Evolutionary conservation across 2,797 vertebrate species (phyloP).

Genomic region (Oryzias sinensis): DNA sequence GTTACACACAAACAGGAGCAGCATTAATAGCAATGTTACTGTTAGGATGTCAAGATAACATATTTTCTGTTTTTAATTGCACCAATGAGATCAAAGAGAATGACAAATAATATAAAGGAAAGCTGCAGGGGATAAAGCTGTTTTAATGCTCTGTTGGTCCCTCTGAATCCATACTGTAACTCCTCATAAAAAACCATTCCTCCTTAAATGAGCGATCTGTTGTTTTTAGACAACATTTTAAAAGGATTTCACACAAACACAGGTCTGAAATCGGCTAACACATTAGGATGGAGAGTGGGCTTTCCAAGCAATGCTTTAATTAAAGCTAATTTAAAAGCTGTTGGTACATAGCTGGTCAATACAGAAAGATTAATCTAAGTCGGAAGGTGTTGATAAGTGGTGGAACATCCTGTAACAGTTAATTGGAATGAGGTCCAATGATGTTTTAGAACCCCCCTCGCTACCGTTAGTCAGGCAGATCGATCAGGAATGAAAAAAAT

Average conservation of each 20-base stretch:
- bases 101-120: too few relatives aligned
- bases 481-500: neutral
- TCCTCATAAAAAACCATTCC: too few relatives aligned
- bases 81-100: too few relatives aligned
- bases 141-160: too few relatives aligned
- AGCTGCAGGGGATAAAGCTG: too few relatives aligned
- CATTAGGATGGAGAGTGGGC: neutral
- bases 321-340: neutral
- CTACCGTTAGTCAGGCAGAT: neutral
- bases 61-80: too few relatives aligned
- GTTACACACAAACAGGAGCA: too few relatives aligned
- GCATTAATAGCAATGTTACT: too few relatives aligned
- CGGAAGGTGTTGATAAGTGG: conserved; percentile 6
- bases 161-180: too few relatives aligned
- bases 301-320: conserved; percentile 3
- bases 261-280: neutral
- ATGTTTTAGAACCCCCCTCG: neutral
- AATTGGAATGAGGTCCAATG: neutral
- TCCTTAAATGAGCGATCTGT: too few relatives aligned
- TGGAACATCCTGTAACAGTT: neutral
- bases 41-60: too few relatives aligned
- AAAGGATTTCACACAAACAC: neutral
- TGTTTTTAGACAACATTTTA: too few relatives aligned
- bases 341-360: neutral
- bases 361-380: conserved; percentile 1